These are phyloP conservation scores for Chionoecetes opilio DNA, from an alignment of 1,140 invertebrate species.

Conservation along the genomic window DNA sequence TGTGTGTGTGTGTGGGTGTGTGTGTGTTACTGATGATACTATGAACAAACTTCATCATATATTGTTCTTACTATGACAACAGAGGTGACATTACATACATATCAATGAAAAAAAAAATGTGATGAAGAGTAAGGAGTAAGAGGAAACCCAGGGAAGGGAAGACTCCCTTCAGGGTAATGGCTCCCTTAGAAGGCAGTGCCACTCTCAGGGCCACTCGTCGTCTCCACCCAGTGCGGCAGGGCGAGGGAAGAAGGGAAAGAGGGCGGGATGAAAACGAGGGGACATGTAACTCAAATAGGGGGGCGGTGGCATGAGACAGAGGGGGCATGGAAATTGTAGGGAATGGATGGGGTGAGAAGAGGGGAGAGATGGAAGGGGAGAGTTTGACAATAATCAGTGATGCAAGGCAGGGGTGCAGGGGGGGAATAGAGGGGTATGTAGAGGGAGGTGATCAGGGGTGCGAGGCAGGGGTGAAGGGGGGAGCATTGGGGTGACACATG, in stretches of 20 bases:
- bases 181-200: slow-evolving; percentile 1
- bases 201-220: background rate
- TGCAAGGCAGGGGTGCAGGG: background rate
- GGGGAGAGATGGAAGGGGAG: background rate
- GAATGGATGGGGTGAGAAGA: background rate
- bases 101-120: too few relatives aligned
- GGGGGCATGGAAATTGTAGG: background rate
- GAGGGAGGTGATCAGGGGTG: background rate
- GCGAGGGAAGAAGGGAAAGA: background rate
- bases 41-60: too few relatives aligned
- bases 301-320: background rate
- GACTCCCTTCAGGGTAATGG: background rate
- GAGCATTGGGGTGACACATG: background rate
- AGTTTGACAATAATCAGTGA: slow-evolving; percentile 1
- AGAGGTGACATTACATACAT: too few relatives aligned
- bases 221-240: background rate
- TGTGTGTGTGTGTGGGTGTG: slow-evolving; percentile 50
- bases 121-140: too few relatives aligned
- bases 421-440: background rate
- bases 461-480: background rate
- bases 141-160: background rate
- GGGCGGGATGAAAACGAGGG: background rate
- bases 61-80: too few relatives aligned
- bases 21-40: background rate
- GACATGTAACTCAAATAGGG: background rate